Conservation (phyloP, 2,888 invertebrate species). For the Pterostichus madidus region DNA sequence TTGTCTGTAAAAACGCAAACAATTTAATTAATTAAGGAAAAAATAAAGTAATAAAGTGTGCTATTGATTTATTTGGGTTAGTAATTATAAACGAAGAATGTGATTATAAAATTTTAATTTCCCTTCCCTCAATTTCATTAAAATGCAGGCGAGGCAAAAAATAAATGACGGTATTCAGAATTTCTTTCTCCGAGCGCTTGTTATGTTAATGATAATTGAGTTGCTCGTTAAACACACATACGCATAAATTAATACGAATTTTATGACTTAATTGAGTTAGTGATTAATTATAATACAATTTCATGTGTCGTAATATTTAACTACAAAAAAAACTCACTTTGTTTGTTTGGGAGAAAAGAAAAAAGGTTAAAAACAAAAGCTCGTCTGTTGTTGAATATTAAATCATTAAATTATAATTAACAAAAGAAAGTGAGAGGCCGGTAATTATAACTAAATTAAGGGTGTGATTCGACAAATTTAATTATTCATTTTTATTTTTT, state of each 20-base stretch:
- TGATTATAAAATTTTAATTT: constrained; percentile 47
- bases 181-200: constrained; percentile 23
- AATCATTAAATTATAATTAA: constrained; percentile 52
- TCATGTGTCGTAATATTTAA: constrained; percentile 32
- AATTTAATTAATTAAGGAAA: constrained; percentile 36
- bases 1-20: constrained; percentile 1
- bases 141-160: constrained; percentile 25
- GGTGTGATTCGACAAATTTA: constrained; percentile 24
- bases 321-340: constrained; percentile 5
- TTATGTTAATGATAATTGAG: constrained; percentile 53
- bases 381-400: constrained; percentile 14
- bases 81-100: constrained; percentile 34
- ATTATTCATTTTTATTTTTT: constrained; percentile 13
- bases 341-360: constrained; percentile 32
- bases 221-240: constrained; percentile 19
- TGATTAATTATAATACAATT: constrained; percentile 55
- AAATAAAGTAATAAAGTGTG: constrained; percentile 30
- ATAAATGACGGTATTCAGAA: constrained; percentile 38
- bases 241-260: constrained; percentile 55
- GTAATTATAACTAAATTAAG: constrained; percentile 46
- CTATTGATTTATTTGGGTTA: constrained; percentile 41
- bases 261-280: constrained; percentile 54
- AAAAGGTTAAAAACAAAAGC: constrained; percentile 24
- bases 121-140: constrained; percentile 23
- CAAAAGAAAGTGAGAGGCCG: constrained; percentile 37